Conservation (phyloP, 2,797 vertebrate genomes). For the Ctenopoma multispine region DNA sequence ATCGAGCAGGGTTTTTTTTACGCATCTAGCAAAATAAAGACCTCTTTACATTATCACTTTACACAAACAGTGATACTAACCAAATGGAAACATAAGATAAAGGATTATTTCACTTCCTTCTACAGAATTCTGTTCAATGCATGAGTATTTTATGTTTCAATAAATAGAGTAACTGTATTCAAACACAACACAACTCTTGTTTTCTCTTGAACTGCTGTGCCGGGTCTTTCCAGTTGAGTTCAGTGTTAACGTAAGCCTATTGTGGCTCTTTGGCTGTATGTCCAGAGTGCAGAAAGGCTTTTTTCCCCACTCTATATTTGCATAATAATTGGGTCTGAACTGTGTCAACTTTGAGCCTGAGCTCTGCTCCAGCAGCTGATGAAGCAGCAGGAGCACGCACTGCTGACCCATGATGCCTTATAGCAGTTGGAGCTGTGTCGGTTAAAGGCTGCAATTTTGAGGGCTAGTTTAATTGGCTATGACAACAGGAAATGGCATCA, state of each 20-base stretch:
- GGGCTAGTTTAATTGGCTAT: conserved; percentile 59
- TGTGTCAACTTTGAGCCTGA: conserved; percentile 62
- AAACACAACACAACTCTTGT: conserved; percentile 50
- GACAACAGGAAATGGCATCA: conserved; percentile 77
- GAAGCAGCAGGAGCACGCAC: conserved; percentile 62
- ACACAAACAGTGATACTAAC: conserved; percentile 3
- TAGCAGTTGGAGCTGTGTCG: conserved; percentile 69
- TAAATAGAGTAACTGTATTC: conserved; percentile 45
- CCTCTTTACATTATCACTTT: neutral
- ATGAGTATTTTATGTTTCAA: conserved; percentile 20
- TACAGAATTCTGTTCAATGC: conserved; percentile 9
- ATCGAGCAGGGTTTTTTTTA: too few species aligned
- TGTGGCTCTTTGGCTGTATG: conserved; percentile 62
- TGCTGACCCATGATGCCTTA: conserved; percentile 75
- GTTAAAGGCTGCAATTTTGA: conserved; percentile 49
- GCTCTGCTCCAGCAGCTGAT: conserved; percentile 67
- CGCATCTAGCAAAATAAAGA: neutral
- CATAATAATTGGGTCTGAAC: conserved; percentile 79
- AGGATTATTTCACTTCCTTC: conserved; percentile 5
- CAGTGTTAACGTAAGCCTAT: conserved; percentile 52
- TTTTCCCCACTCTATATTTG: conserved; percentile 72
- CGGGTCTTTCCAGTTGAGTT: conserved; percentile 57
- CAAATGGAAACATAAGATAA: neutral
- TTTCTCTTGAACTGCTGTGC: conserved; percentile 42
- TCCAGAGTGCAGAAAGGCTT: conserved; percentile 65